Evolutionary conservation across 2,888 invertebrate genomes (phyloP), one percentile per base, ranked within the genome.

Genomic region (Apamea monoglypha): DNA sequence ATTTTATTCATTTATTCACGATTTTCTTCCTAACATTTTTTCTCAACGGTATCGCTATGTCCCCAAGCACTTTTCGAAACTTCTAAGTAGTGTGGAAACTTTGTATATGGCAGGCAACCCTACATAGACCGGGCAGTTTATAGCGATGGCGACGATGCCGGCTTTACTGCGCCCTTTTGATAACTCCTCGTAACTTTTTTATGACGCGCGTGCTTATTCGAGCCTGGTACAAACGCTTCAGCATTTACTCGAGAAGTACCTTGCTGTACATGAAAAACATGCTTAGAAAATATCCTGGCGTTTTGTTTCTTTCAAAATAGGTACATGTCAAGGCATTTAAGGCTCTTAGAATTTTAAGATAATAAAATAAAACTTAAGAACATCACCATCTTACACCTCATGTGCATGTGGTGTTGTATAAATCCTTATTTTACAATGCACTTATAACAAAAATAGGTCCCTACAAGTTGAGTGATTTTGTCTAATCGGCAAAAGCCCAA

Each of bases 131-230:
- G 92, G 92, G 86, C 93, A 93, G 92, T 94, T 94, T 94, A 95
- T 92, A 89, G 92, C 93, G 89, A 87, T 89, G 91, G 89, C 91
- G 90, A 89, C 93, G 92, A 90, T 90, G 92, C 90, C 91, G 91
- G 91, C 90, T 95, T 95, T 94, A 93, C 91, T 92, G 92, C 93
- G 92, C 93, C 94, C 94, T 93, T 94, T 95, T 95, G 95, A 95
- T 95, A 94, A 94, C 94, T 94, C 92, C 92, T 95, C 94, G 94
- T 95, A 94, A 95, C 93, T 92, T 93, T 95, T 95, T 95, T 95
- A 95, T 93, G 93, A 92, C 91, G 90, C 91, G 91, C 93, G 92
- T 91, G 93, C 93, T 94, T 93, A 94, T 94, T 93, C 86, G 90
- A 90, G 92, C 94, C 94, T 94, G 93, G 94, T 94, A 93, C 94